Percentiles rank a stretch among this genome's conserved stretches.
phyloP scores from a whole-genome alignment of 2,113 vertebrate genomes.

The Galbula dea region DNA sequence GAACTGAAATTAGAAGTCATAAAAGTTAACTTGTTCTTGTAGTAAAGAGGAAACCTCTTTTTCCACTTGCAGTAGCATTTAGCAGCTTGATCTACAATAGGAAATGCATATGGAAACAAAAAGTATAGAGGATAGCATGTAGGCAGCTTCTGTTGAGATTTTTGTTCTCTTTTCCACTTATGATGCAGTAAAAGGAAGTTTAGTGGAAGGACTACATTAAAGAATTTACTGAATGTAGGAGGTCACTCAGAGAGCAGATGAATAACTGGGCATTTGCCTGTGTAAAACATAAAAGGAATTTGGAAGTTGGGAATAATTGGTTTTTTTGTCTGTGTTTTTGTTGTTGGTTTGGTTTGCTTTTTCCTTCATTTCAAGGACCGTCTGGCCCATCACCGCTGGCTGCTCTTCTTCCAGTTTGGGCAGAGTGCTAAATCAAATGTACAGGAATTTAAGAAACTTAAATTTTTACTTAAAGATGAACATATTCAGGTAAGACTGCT shows the following conservation, averaged over 20 bases:
- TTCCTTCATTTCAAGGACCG: constrained; percentile 72
- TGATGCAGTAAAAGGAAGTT: neutral
- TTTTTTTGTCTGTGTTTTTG: neutral
- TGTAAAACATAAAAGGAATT: neutral
- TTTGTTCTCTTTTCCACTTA: neutral
- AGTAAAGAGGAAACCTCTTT: neutral
- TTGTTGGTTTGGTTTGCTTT: neutral
- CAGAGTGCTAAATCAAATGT: constrained; percentile 64
- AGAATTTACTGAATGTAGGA: neutral
- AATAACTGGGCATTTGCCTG: neutral
- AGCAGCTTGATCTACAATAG: neutral
- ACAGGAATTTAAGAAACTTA: constrained; percentile 91
- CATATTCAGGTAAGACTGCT: constrained; percentile 87
- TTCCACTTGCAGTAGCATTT: neutral
- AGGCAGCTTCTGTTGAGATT: neutral
- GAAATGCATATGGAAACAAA: neutral
- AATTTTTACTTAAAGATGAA: constrained; percentile 83
- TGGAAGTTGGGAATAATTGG: neutral
- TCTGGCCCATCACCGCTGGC: constrained; percentile 90
- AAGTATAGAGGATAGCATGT: neutral
- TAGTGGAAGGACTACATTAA: neutral
- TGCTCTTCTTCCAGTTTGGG: constrained; percentile 91
- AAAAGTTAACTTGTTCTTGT: neutral
- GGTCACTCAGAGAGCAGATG: neutral
- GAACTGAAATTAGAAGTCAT: neutral